Evolutionary conservation across 2,113 vertebrate genomes (phyloP), one percentile per base, ranked within the genome.

Genomic region (Cyprinodon tularosa): DNA sequence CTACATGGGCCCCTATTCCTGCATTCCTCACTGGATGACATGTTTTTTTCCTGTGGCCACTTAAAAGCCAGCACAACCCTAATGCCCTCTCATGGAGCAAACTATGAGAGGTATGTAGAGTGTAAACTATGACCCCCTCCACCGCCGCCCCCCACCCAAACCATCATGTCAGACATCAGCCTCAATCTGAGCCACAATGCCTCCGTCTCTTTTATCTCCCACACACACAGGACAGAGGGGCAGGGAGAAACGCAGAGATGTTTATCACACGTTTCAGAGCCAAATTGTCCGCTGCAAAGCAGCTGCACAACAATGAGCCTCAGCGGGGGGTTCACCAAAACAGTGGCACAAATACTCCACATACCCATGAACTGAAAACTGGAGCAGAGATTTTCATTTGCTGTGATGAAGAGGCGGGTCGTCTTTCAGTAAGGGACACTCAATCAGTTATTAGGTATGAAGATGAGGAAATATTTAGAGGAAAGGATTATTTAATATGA

Each of bases 1-100:
- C 71, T 69, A 70, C 69, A 50, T 68, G 77, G 82, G 82, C 84
- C 88, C 78, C 81, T 64, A n/a, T 68, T 83, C 73, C 86, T 84
- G 84, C 92, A 92, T 90, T 86, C 89, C 91, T 82, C 77, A 81
- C 83, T 53, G 74, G 74, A 82, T 66, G 68, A 86, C 85, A 89
- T 86, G 76, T 20, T 86, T 84, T 85, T 89, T 80, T 77, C 72
- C 72, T 63, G 82, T 68, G 78, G 86, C 66, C 72, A 20, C 81
- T 89, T 72, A 68, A 39, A 29, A 65, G 76, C 66, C 1, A 84
- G 71, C 80, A 72, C 78, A 78, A 85, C 80, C 84, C 77, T 61
- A 75, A 66, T 78, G 82, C 79, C 71, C 87, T 83, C 90, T 83
- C 85, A 80, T 80, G 74, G 81, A 82, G 78, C 60, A 20, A 90